Percentiles rank a stretch among this genome's conserved stretches.
These are phyloP conservation scores for Cheilinus undulatus DNA, from an alignment of 2,113 vertebrate species.

Conservation along the genomic window DNA sequence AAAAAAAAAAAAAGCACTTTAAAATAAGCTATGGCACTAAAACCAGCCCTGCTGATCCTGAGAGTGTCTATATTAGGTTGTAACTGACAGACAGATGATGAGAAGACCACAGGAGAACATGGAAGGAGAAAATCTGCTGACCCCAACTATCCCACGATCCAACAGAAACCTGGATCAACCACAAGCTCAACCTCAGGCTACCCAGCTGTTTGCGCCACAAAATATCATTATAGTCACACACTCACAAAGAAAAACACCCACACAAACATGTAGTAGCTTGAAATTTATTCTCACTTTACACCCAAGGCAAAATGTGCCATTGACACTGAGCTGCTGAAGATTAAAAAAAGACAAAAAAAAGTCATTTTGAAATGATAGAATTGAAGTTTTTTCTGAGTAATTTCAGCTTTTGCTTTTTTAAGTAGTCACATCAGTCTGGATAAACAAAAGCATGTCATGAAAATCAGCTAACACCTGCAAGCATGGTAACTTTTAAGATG, in stretches of 20 bases:
- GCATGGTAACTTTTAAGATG: background rate
- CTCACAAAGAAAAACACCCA: slow-evolving; percentile 9
- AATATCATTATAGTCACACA: slow-evolving; percentile 42
- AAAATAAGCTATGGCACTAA: background rate
- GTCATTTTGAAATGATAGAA: background rate
- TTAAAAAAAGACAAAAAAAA: too few relatives aligned
- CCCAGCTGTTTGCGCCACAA: slow-evolving; percentile 70
- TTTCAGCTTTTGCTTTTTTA: background rate
- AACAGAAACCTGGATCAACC: slow-evolving; percentile 70
- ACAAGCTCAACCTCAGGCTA: slow-evolving; percentile 67
- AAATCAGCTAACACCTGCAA: background rate
- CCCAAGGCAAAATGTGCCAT: too few relatives aligned
- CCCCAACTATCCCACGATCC: slow-evolving; percentile 78
- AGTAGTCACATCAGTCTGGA: background rate
- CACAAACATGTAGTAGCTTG: slow-evolving; percentile 20
- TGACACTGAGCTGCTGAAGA: too few relatives aligned
- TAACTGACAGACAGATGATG: slow-evolving; percentile 23
- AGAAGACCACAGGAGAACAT: slow-evolving; percentile 22
- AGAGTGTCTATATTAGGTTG: background rate
- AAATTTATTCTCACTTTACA: slow-evolving; percentile 25
- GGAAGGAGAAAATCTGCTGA: slow-evolving; percentile 53
- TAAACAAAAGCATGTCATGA: background rate
- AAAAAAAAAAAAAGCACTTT: background rate
- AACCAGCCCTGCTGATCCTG: background rate
- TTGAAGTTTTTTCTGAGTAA: background rate